Evolutionary conservation across 2,888 invertebrate genomes (phyloP), one percentile per base, ranked within the genome.

Genomic region (Epirrita christyi): DNA sequence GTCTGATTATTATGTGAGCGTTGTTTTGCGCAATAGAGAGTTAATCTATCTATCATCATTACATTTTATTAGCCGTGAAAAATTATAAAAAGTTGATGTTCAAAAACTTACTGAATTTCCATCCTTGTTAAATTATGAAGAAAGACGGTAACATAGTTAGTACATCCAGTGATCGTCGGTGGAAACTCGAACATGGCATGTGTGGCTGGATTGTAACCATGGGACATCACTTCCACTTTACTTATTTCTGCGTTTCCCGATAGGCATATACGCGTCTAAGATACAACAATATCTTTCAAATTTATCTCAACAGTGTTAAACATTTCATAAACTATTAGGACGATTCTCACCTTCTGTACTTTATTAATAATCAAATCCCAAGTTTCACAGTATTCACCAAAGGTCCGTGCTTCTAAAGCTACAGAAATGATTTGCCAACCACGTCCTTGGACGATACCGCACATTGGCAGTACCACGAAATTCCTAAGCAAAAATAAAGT

Each of bases 351-450:
- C 73, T 85, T 90, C 60, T 88, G 83, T 9, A 71, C 70, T 68
- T 75, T 83, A 60, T 92, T 92, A 40, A 92, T 83, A 0, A 81
- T 47, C 5, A 92, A 58, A 59, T 89, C 88, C 92, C 92, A 92
- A 28, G 81, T 83, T 68, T 92, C 92, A 43, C 75, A 83, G 57
- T 85, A 92, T 54, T 89, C 85, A 36, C 90, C 91, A 55, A 67
- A 79, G 13, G 71, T 64, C 63, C 76, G 86, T 0, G 92, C 86
- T 61, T 92, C 90, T 54, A 92, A 71, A 8, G 92, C 91, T 1
- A 90, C 91, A 0, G 87, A 78, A 67, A 92, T 82, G 28, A 92
- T 89, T 63, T 91, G 88, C 90, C 91, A 92, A 36, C 88, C 89
- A 4, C 88, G 78, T 14, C 86, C 78, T 63, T 75, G 81, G 13